Base-by-base conservation (phyloP, 2,888 invertebrate genomes). In the Mimas tiliae region DNA sequence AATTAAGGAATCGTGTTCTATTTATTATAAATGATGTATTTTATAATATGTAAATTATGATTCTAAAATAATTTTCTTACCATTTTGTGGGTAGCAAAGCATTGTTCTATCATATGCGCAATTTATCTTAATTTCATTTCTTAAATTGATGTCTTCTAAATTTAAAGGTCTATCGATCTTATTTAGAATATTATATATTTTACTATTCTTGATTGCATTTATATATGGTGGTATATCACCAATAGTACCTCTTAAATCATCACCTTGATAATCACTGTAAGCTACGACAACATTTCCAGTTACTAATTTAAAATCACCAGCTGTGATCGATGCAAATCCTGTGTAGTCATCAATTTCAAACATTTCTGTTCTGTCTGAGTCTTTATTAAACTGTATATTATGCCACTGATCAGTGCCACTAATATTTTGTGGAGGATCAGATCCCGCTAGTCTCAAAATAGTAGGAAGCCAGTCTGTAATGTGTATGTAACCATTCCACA, bases 381-480 rank as follows among this genome's bases (percentile, higher is more conserved):
- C 66, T 50, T 71, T 70, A 65, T 90, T 86, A 48, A 72, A 65
- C 42, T 79, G 70, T n/a, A 93, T 87, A 48, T 77, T 81, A 62
- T 86, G 72, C 93, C 93, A 93, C 9, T 86, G 81, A 73, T 90
- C 80, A 14, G 87, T 71, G 8, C 93, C 93, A 74, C 92, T 90
- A 21, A 93, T 82, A 55, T 78, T 74, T 27, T 69, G 27, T 4
- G 89, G 88, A 6, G 77, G 50, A 21, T 81, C 69, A 55, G 76
- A 75, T 47, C 87, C 89, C n/a, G 81, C 84, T 19, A 90, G 91
- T 63, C 73, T 74, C 55, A 94, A 84, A 8, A 96, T 87, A 0
- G 98, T 98, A 0, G 98, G 97, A 34, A 98, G 81, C 96, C 97
- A 97, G 84, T 98, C 98, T 12, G 95, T 94, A 3, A 97, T 95